Base-by-base conservation (phyloP, 2,888 invertebrate species). In the Strigamia transsilvanica region DNA sequence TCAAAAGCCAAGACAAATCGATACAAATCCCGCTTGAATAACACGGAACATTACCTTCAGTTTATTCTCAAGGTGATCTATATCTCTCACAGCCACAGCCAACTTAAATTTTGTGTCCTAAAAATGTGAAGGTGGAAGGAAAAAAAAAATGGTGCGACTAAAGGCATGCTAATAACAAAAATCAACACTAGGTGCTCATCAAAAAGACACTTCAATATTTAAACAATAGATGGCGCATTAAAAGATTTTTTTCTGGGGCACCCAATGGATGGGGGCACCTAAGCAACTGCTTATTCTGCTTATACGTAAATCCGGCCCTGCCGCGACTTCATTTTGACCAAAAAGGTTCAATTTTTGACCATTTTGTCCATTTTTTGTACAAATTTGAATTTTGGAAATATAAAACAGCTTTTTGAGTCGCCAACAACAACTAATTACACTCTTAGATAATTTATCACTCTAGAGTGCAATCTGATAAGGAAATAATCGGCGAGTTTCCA, bases 31-130 rank as follows among this genome's bases (percentile, higher is more conserved):
- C 42, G 2, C 12, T 42, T 66, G 23, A 66, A 66, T 15, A 66
- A 12, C 18, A 66, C 73, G 9, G 12, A 42, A 32, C 80, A 83
- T 86, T 83, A 90, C 89, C 84, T 90, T 89, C 79, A 92, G 87
- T 85, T 90, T 88, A 0, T 90, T 89, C 86, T 92, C 91, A 66
- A 92, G 85, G 78, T 91, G 86, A 85, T 91, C 90, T 86, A 91
- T 91, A 79, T 90, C 90, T 83, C 91, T 90, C 87, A 93, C 93
- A 42, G 93, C 56, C n/a, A 21, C 34, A 23, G 27, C 21, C 61
- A 81, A 61, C 18, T 61, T 56, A n/a, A n/a, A 27, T 61, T 81
- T 81, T 12, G 32, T 81, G 5, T 81, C 81, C 81, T 81, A 34
- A n/a, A 51, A 81, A 38, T 27, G 32, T 6, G 3, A 34, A 34